Conservation (phyloP, 2,113 vertebrate species). For the Eolophus roseicapilla region DNA sequence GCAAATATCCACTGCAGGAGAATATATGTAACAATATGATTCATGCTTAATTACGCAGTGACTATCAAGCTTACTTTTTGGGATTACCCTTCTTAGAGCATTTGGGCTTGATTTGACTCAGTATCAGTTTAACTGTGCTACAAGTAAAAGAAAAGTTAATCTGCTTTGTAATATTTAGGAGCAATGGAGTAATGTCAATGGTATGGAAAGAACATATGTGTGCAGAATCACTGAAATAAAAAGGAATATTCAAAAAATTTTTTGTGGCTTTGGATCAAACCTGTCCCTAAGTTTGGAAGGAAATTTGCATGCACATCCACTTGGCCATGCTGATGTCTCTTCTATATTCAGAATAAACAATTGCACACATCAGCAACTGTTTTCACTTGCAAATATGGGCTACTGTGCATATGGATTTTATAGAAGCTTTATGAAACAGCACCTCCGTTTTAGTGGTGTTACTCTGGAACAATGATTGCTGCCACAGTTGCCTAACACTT, state of each 20-base stretch:
- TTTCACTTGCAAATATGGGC: conserved; percentile 21
- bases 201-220: neutral
- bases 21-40: neutral
- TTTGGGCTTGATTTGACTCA: neutral
- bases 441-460: neutral
- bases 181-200: neutral
- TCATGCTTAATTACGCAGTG: neutral
- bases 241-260: neutral
- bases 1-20: neutral
- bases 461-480: neutral
- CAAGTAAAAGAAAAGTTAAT: neutral
- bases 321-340: too few relatives aligned
- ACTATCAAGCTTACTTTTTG: neutral
- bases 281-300: neutral
- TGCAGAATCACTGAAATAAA: neutral
- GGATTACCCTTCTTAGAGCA: neutral
- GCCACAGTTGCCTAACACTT: neutral
- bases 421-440: neutral
- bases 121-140: neutral
- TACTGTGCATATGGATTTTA: neutral
- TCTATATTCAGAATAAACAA: conserved; percentile 34
- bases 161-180: neutral
- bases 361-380: neutral
- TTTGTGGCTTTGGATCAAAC: neutral
- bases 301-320: neutral